A percentile compares a stretch with the other conserved stretches of the same genome.
Evolutionary conservation across 2,113 vertebrate species (phyloP).

Genomic region (Halichoeres trimaculatus): DNA sequence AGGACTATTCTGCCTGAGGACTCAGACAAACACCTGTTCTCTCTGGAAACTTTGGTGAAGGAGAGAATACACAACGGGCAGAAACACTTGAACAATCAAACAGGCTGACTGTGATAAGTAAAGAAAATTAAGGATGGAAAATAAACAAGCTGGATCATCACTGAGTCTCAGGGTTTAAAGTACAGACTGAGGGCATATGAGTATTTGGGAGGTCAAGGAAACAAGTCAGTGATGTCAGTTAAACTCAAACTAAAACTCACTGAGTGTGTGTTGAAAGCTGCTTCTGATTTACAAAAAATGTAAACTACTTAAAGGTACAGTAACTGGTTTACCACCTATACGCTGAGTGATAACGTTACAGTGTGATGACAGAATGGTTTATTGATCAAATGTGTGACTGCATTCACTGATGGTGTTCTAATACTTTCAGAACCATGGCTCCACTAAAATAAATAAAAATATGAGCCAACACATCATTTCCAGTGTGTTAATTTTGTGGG

Average conservation of each 20-base stretch:
- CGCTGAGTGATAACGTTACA: too few species aligned
- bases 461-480: neutral
- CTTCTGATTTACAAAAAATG: neutral
- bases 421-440: neutral
- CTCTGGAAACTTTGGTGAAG: constrained; percentile 91
- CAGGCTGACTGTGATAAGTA: constrained; percentile 1
- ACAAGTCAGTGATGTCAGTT: neutral
- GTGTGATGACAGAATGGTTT: too few species aligned
- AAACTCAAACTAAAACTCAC: neutral
- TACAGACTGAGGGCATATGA: neutral
- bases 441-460: neutral
- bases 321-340: neutral
- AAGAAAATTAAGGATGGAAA: too few species aligned
- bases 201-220: constrained; percentile 6
- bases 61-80: constrained; percentile 76
- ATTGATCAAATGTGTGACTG: neutral
- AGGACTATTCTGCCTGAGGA: constrained; percentile 92
- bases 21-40: constrained; percentile 92
- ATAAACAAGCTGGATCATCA: too few species aligned
- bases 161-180: constrained; percentile 49
- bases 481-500: too few species aligned
- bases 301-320: neutral
- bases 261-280: neutral
- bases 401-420: neutral
- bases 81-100: constrained; percentile 26